These are phyloP conservation scores for Monodelphis domestica DNA, from an alignment of 2,797 vertebrate genomes.

Conservation along the genomic window DNA sequence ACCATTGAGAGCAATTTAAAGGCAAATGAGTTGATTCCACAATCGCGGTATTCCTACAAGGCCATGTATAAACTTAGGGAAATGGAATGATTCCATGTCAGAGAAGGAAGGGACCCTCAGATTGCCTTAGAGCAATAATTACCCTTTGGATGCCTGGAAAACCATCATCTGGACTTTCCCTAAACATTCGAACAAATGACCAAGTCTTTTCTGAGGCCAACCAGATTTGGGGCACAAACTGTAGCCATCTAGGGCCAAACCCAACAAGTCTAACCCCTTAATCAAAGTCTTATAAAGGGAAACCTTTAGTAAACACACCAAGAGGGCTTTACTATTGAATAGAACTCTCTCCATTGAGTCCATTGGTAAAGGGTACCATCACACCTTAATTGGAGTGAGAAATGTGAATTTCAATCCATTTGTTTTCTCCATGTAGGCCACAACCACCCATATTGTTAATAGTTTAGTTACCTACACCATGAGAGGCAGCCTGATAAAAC, in stretches of 20 bases:
- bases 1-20: not conserved
- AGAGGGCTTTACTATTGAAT: constrained; percentile 4
- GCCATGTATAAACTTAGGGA: not conserved
- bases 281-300: constrained; percentile 23
- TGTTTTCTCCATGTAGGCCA: constrained; percentile 12
- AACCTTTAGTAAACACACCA: not conserved
- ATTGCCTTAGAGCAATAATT: not conserved
- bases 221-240: not conserved
- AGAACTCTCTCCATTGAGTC: not conserved
- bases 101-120: too few relatives aligned
- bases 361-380: constrained; percentile 2
- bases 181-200: not conserved
- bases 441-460: not conserved
- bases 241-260: not conserved
- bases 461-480: not conserved
- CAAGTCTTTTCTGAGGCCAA: not conserved
- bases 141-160: not conserved
- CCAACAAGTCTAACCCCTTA: not conserved
- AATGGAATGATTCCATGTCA: not conserved
- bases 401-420: constrained; percentile 11
- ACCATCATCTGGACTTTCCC: not conserved
- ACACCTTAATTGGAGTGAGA: not conserved
- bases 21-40: not conserved
- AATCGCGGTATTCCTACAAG: not conserved
- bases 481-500: not conserved